phyloP scores from a whole-genome alignment of 2,113 vertebrate genomes.

The Deroptyus accipitrinus region DNA sequence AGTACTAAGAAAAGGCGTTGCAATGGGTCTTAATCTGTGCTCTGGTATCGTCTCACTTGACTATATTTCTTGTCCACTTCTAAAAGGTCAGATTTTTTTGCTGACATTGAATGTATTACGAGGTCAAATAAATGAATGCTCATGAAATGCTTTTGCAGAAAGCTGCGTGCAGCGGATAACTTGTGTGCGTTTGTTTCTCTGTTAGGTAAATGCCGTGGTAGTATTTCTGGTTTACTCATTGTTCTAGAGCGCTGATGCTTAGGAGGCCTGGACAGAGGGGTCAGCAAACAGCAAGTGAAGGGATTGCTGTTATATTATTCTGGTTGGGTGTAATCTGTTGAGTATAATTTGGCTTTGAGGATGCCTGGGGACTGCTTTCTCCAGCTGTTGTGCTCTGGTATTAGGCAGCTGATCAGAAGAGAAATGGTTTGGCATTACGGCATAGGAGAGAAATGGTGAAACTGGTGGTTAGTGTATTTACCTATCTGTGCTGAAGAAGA shows the following conservation, averaged over 20 bases:
- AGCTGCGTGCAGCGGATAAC: background rate
- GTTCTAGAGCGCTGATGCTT: background rate
- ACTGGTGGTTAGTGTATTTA: background rate
- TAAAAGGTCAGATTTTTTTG: background rate
- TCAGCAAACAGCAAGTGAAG: background rate
- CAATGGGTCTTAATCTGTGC: background rate
- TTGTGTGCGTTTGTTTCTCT: background rate
- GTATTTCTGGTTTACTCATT: background rate
- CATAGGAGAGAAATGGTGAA: background rate
- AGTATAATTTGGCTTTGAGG: background rate
- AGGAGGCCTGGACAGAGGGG: background rate
- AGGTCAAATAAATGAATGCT: constrained; percentile 1
- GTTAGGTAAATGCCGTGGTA: background rate
- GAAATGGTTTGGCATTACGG: background rate
- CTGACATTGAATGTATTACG: background rate
- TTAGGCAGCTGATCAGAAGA: background rate
- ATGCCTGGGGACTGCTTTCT: background rate
- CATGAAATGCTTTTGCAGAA: background rate
- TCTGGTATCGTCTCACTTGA: background rate
- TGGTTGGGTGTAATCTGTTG: background rate
- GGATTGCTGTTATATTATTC: background rate
- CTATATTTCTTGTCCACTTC: background rate
- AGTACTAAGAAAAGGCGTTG: background rate
- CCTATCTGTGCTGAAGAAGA: background rate
- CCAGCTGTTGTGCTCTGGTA: background rate